phyloP scores from a whole-genome alignment of 2,797 vertebrate genomes.

The Miichthys miiuy region DNA sequence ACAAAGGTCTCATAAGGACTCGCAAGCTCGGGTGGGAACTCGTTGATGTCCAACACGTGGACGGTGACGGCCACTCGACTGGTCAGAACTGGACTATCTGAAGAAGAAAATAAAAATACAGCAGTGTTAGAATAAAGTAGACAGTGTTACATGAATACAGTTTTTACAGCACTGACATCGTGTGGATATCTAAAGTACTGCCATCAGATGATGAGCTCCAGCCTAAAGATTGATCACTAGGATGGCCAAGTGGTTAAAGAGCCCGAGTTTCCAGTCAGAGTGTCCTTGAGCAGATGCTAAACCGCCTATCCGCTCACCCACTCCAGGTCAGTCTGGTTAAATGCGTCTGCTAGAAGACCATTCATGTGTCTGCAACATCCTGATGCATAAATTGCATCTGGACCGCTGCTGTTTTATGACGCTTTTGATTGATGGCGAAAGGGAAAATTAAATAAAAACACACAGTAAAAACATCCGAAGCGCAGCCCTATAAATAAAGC shows the following conservation, averaged over 20 bases:
- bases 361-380: conserved; percentile 23
- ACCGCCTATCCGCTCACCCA: conserved; percentile 1
- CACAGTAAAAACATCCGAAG: conserved; percentile 29
- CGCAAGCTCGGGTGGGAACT: conserved; percentile 97
- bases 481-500: conserved; percentile 39
- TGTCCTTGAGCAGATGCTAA: conserved; percentile 57
- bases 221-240: conserved; percentile 18
- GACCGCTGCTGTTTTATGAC: conserved; percentile 28
- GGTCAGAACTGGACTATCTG: conserved; percentile 94
- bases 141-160: not conserved
- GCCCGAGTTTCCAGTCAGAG: conserved; percentile 10
- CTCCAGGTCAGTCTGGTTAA: not conserved
- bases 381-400: conserved; percentile 30
- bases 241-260: conserved; percentile 24
- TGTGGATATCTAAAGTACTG: conserved; percentile 69
- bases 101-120: conserved; percentile 53
- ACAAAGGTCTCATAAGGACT: conserved; percentile 94
- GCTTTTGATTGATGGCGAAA: conserved; percentile 51
- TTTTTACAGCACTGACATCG: conserved; percentile 74
- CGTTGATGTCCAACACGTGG: conserved; percentile 96
- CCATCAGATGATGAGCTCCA: not conserved
- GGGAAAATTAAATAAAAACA: conserved; percentile 50
- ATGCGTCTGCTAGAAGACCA: conserved; percentile 3
- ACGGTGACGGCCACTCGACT: conserved; percentile 94
- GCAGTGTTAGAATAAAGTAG: not conserved